These are phyloP conservation scores for Acanthosepion lycidas DNA, from an alignment of 2,888 invertebrate species.

Conservation along the genomic window DNA sequence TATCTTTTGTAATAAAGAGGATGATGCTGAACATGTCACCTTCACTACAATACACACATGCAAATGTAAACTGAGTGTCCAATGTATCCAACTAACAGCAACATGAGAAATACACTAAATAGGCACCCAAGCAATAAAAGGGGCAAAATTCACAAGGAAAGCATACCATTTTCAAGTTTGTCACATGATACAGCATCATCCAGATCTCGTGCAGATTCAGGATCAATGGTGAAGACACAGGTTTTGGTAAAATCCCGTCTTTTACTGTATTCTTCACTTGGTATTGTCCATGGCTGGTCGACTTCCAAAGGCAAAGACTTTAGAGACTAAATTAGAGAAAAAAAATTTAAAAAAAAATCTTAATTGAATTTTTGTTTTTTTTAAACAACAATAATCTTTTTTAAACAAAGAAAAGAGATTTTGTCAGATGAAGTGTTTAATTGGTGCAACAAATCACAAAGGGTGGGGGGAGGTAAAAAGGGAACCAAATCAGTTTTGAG, in stretches of 20 bases:
- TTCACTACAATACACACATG: not conserved
- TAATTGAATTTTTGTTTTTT: no score
- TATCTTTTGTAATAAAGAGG: not conserved
- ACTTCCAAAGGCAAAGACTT: conserved; percentile 64
- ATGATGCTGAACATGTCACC: not conserved
- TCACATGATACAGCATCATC: conserved; percentile 94
- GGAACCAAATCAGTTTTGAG: no score
- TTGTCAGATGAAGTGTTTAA: no score
- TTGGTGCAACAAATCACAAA: no score
- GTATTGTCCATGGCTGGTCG: conserved; percentile 71
- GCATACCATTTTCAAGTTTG: conserved; percentile 79
- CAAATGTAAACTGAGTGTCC: not conserved
- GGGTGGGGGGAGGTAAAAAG: no score
- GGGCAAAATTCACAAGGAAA: not conserved
- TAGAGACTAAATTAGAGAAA: conserved; percentile 60
- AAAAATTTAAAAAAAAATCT: not conserved
- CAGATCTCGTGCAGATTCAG: conserved; percentile 90
- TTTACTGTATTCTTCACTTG: conserved; percentile 66
- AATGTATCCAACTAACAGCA: not conserved
- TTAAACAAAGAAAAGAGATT: no score
- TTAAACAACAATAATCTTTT: no score
- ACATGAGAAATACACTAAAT: no score
- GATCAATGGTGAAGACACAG: conserved; percentile 96
- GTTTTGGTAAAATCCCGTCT: conserved; percentile 77
- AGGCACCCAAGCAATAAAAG: no score